These are phyloP conservation scores for Keiferia lycopersicella DNA, from an alignment of 2,888 invertebrate genomes.

Conservation along the genomic window DNA sequence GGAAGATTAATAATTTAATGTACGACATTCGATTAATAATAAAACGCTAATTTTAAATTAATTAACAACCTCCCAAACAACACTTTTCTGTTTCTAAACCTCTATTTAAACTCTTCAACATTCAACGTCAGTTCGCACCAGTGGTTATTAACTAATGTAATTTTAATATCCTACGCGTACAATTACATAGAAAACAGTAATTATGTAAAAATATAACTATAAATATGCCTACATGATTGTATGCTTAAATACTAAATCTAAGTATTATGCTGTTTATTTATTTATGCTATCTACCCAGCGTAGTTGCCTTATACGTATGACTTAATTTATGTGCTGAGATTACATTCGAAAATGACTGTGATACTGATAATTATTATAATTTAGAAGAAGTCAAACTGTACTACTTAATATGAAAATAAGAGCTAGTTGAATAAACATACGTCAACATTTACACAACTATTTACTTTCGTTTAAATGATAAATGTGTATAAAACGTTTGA, in stretches of 20 bases:
- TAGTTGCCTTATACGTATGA: conserved; percentile 15
- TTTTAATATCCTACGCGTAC: conserved; percentile 57
- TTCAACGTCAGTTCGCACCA: conserved; percentile 80
- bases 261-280: conserved; percentile 33
- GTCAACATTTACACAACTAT: conserved; percentile 6
- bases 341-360: conserved; percentile 26
- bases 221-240: conserved; percentile 43
- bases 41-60: conserved; percentile 61
- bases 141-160: conserved; percentile 65
- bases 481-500: background rate
- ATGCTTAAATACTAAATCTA: conserved; percentile 36
- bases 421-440: background rate
- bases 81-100: conserved; percentile 61
- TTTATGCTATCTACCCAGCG: conserved; percentile 29
- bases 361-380: conserved; percentile 21
- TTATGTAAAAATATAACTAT: conserved; percentile 76
- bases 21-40: conserved; percentile 46
- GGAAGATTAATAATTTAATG: conserved; percentile 48
- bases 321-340: conserved; percentile 27
- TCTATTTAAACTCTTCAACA: conserved; percentile 78
- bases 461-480: background rate
- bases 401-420: background rate
- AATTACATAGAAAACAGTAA: conserved; percentile 58
- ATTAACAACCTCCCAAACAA: conserved; percentile 72
- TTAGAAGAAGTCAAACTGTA: conserved; percentile 26